These are phyloP conservation scores for Megaleporinus macrocephalus DNA, from an alignment of 2,113 vertebrate species.

Conservation along the genomic window DNA sequence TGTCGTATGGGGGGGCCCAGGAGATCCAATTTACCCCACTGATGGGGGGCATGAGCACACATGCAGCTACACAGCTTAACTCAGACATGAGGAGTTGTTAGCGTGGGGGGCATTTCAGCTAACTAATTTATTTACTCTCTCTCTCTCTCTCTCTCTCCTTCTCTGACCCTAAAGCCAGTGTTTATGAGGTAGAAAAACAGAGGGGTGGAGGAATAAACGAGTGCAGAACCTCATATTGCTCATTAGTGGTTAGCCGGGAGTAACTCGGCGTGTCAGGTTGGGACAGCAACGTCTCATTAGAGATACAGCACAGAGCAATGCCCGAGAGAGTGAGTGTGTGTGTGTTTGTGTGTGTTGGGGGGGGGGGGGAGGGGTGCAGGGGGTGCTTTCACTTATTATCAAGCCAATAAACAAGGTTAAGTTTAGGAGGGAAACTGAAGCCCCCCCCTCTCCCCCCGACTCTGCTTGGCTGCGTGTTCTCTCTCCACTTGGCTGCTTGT, in stretches of 20 bases:
- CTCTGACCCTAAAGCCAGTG: background rate
- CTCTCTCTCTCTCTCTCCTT: background rate
- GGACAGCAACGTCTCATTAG: constrained; percentile 54
- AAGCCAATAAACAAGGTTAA: background rate
- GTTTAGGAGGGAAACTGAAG: background rate
- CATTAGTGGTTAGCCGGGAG: constrained; percentile 50
- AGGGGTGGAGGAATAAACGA: constrained; percentile 19
- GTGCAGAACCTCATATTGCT: constrained; percentile 46
- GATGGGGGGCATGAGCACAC: background rate
- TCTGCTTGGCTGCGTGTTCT: background rate
- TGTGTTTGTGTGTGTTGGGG: background rate
- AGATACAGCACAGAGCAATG: constrained; percentile 39
- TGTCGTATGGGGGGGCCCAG: too few species aligned
- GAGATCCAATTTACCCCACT: background rate
- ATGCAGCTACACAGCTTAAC: background rate
- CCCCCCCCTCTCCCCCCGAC: too few species aligned
- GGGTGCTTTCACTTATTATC: background rate
- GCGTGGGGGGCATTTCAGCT: background rate
- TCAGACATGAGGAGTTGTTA: background rate
- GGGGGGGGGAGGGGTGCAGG: too few species aligned
- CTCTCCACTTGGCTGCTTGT: constrained; percentile 37
- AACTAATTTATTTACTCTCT: background rate
- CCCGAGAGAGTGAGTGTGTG: constrained; percentile 13
- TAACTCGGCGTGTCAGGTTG: constrained; percentile 49
- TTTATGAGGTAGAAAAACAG: background rate